These are phyloP conservation scores for Drosophila melanosoma DNA, from an alignment of 2,888 invertebrate genomes.

Conservation along the genomic window DNA sequence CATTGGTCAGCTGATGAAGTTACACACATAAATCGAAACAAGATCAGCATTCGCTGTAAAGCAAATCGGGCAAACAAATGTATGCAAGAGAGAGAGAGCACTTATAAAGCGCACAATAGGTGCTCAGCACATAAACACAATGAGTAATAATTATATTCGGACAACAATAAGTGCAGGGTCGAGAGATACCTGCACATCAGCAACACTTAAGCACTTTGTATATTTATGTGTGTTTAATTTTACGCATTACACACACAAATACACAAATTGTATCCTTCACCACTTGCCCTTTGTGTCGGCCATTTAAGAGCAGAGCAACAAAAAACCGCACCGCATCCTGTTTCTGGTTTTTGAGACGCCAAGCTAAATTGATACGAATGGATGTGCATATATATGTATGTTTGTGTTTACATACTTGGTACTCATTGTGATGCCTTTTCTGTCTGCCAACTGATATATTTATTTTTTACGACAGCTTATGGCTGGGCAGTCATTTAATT, in stretches of 20 bases:
- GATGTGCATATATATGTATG: background rate
- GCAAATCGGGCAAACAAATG: slow-evolving; percentile 5
- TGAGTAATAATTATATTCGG: slow-evolving; percentile 2
- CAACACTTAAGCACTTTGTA: slow-evolving; percentile 17
- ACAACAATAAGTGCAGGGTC: slow-evolving; percentile 27
- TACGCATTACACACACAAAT: slow-evolving; percentile 13
- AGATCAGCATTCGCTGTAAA: slow-evolving; percentile 28
- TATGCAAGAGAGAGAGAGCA: no score
- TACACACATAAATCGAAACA: slow-evolving; percentile 31
- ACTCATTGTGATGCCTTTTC: background rate
- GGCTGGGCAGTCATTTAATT: slow-evolving; percentile 41
- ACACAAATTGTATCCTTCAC: slow-evolving; percentile 53
- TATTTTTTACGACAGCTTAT: slow-evolving; percentile 41
- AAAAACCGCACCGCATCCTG: slow-evolving; percentile 22
- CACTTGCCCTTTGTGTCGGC: slow-evolving; percentile 20
- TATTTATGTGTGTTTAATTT: slow-evolving; percentile 11
- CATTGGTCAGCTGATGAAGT: slow-evolving; percentile 66
- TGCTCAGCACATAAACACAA: slow-evolving; percentile 11
- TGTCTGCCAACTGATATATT: slow-evolving; percentile 8
- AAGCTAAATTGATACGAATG: background rate
- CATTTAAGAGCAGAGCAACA: slow-evolving; percentile 5
- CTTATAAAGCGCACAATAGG: slow-evolving; percentile 1
- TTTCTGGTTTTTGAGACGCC: slow-evolving; percentile 25
- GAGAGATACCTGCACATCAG: slow-evolving; percentile 23
- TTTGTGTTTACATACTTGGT: background rate